These are phyloP conservation scores for Drosophila pseudoananassae DNA, from an alignment of 1,140 invertebrate species.

Conservation along the genomic window DNA sequence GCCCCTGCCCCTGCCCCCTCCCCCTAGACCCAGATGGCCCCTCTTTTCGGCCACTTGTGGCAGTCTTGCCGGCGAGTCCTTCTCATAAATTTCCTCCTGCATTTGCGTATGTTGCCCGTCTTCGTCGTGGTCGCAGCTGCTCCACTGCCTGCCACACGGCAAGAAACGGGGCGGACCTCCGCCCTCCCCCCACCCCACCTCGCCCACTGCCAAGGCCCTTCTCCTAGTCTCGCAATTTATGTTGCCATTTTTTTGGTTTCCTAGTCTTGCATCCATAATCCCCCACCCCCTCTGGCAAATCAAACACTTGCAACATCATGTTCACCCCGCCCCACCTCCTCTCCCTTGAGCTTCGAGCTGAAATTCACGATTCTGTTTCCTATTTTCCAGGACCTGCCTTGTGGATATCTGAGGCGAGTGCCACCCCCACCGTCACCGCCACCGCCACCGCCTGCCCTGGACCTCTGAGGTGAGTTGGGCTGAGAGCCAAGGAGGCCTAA, in stretches of 20 bases:
- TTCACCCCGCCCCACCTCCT: slow-evolving; percentile 17
- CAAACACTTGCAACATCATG: slow-evolving; percentile 54
- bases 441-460: no score
- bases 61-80: slow-evolving; percentile 27
- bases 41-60: slow-evolving; percentile 52
- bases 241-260: slow-evolving; percentile 70
- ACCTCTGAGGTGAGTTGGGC: neutral
- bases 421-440: no score
- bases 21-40: neutral
- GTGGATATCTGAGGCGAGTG: neutral
- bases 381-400: neutral
- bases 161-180: no score
- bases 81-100: slow-evolving; percentile 60
- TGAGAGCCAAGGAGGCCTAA: neutral
- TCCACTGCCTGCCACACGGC: neutral
- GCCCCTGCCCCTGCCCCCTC: slow-evolving; percentile 1
- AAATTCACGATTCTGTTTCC: neutral
- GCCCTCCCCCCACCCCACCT: no score
- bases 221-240: slow-evolving; percentile 48
- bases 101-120: slow-evolving; percentile 70
- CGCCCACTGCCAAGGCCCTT: no score
- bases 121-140: slow-evolving; percentile 34
- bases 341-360: neutral
- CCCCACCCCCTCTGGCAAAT: slow-evolving; percentile 14
- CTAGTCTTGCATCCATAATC: slow-evolving; percentile 51